Percentiles rank a stretch among this genome's conserved stretches.
These are phyloP conservation scores for Philhelius pedissequus DNA, from an alignment of 2,888 invertebrate genomes.

Conservation along the genomic window DNA sequence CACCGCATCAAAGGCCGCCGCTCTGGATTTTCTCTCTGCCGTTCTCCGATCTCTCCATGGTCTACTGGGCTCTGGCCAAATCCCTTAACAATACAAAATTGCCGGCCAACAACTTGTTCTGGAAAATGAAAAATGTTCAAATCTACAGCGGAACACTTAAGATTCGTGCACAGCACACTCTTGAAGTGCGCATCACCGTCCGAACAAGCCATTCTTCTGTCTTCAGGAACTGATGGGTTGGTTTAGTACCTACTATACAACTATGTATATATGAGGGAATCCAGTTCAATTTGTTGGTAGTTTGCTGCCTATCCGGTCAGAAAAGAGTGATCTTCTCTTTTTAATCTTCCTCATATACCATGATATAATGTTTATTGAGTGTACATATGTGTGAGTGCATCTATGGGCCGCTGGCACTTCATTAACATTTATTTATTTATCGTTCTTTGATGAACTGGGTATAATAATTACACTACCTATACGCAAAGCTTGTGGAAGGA, in stretches of 20 bases:
- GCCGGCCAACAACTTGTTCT: slow-evolving; percentile 44
- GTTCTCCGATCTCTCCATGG: slow-evolving; percentile 27
- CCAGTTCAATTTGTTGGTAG: slow-evolving; percentile 55
- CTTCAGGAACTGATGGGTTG: not conserved
- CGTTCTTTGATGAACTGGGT: slow-evolving; percentile 60
- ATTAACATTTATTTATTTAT: slow-evolving; percentile 67
- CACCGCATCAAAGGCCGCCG: slow-evolving; percentile 79
- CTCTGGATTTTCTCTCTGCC: slow-evolving; percentile 20
- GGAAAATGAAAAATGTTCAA: slow-evolving; percentile 42
- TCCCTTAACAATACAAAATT: slow-evolving; percentile 53
- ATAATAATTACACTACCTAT: slow-evolving; percentile 51
- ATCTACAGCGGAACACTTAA: slow-evolving; percentile 46
- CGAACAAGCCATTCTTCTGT: slow-evolving; percentile 19
- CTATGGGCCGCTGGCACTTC: slow-evolving; percentile 54
- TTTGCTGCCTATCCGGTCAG: not conserved
- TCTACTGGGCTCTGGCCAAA: slow-evolving; percentile 20
- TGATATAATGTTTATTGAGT: not conserved
- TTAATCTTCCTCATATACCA: slow-evolving; percentile 34
- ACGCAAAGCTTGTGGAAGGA: slow-evolving; percentile 20
- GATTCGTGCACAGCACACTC: slow-evolving; percentile 44
- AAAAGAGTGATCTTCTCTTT: slow-evolving; percentile 26
- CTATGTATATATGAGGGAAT: slow-evolving; percentile 38
- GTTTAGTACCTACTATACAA: no score
- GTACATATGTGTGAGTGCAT: not conserved
- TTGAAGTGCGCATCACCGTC: slow-evolving; percentile 47